Evolutionary conservation across 2,888 invertebrate species (phyloP), one percentile per base, ranked within the genome.

Genomic region (Lasioglossum pauxillum): DNA sequence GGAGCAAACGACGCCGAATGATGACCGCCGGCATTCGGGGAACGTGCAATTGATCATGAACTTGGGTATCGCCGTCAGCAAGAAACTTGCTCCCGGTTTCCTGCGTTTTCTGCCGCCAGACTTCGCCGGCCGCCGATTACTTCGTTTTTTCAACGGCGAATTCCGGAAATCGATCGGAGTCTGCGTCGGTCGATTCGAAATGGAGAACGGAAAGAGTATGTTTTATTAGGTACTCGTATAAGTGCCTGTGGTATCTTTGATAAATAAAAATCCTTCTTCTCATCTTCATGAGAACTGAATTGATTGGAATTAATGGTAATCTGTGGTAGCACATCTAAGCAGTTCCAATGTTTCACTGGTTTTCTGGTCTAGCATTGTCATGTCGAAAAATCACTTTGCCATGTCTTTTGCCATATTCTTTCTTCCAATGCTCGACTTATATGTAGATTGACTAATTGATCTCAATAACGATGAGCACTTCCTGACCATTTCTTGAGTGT

Each of bases 1-100:
- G 78, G 64, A 27, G 75, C 38, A 72, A 76, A 76, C 80, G 80
- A 85, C 80, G 83, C 76, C 86, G 88, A 88, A 89, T 79, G 86
- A 88, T 82, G 87, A 88, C 77, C 81, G 86, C 83, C 64, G 86
- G 81, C 72, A 88, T 86, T 86, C 86, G 81, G 53, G 86, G 86
- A 86, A 89, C 83, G 82, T 71, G 75, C 86, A 86, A 88, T 89
- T 88, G 89, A 89, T 88, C 83, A 80, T 83, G 86, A 86, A 84
- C 80, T 86, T 86, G 84, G 80, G 76, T 46, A 76, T 78, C 69
- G 27, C 69, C 64, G 27, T 14, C 73, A 64, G 74, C 74, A 57
- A 82, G 75, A 60, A 41, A 27, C 60, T n/a, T 31, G 31, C 38
- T 27, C 38, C n/a, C 41, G 38, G 67, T 53, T 64, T 27, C 38